Evolutionary conservation across 2,888 invertebrate genomes (phyloP), one percentile per base, ranked within the genome.

Genomic region (Strigamia crassipes): DNA sequence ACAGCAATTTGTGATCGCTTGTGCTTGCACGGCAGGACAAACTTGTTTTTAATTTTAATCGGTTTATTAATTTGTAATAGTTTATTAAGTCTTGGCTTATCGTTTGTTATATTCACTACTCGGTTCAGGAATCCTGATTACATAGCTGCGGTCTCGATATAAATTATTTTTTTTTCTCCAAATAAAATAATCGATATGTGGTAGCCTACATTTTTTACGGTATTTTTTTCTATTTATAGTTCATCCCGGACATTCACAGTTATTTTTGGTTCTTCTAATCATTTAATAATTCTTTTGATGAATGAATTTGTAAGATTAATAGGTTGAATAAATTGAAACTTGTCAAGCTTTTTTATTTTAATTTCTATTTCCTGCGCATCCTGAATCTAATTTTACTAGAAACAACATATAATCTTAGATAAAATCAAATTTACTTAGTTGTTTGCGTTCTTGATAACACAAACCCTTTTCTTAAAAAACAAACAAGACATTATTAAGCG

Each of bases 221-320:
- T 23, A 18, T 12, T 66, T 73, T 73, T 27, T 73, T 73, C 73
- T 73, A 73, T 73, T 73, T 73, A 73, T 73, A 73, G 73, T 31
- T 73, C 73, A 73, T 73, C 73, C 73, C 73, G 73, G 73, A 73
- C 73, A 73, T 73, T 73, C 73, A 73, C 73, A 73, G 73, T 73
- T 73, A 73, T 73, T 73, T 73, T 73, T 73, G 73, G 73, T 73
- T 73, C 31, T 27, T 73, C 23, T 73, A 12, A 31, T 31, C 9
- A 73, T n/a, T 73, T 73, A 73, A 73, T 73, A 73, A 73, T 73
- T 31, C 15, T 73, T 73, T 73, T n/a, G 73, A 73, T 73, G 73
- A 73, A 73, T 73, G 73, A 73, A 73, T 73, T 27, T 73, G 73
- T 73, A 73, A n/a, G 73, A 73, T 12, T 73, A 73, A 73, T 31